Evolutionary conservation across 2,888 invertebrate genomes (phyloP).

Genomic region (Apeira syringaria): DNA sequence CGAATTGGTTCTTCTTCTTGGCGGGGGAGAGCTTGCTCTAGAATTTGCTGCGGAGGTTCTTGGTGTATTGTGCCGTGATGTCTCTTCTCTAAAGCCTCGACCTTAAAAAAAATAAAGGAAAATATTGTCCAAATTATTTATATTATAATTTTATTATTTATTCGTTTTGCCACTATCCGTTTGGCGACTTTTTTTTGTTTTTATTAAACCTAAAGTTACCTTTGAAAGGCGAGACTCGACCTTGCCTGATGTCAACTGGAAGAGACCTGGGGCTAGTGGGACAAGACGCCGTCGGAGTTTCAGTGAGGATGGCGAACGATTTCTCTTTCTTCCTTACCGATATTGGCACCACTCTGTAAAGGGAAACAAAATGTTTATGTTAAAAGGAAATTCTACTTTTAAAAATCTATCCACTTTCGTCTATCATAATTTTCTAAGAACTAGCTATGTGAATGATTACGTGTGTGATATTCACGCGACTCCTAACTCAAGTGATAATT

Average conservation of each 20-base stretch:
- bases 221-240: conserved; percentile 84
- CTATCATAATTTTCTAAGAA: too few species aligned
- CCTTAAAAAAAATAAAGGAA: conserved; percentile 39
- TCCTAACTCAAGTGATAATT: too few species aligned
- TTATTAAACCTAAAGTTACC: conserved; percentile 48
- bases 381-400: too few species aligned
- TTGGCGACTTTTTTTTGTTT: too few species aligned
- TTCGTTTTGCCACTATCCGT: too few species aligned
- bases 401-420: too few species aligned
- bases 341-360: conserved; percentile 67
- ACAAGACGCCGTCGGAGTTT: conserved; percentile 78
- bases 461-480: too few species aligned
- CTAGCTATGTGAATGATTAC: too few species aligned
- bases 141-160: too few species aligned
- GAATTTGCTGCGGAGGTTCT: conserved; percentile 70
- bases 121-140: neutral
- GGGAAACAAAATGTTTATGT: neutral
- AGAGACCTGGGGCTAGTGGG: conserved; percentile 70
- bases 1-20: conserved; percentile 68
- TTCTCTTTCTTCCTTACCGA: conserved; percentile 85
- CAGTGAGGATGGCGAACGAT: conserved; percentile 88
- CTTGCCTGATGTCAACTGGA: conserved; percentile 65
- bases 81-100: conserved; percentile 79
- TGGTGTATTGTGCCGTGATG: conserved; percentile 83
- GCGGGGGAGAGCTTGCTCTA: conserved; percentile 67